Conservation (phyloP, 2,888 invertebrate genomes). For the Drosophila nr. medialis region DNA sequence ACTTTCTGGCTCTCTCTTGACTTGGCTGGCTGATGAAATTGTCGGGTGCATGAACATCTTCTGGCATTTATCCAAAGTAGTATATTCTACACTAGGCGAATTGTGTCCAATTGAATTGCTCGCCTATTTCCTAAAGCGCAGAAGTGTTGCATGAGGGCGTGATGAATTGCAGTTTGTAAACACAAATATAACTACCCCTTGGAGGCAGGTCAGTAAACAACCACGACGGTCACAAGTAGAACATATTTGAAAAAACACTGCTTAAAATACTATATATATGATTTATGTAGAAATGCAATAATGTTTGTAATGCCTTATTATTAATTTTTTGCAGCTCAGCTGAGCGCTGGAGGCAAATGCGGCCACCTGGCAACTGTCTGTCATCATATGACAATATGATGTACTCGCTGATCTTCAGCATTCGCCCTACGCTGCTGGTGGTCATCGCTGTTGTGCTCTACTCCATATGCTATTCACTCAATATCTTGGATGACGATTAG, state of each 20-base stretch:
- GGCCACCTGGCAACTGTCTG: background rate
- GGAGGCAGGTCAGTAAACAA: background rate
- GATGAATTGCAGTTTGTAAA: background rate
- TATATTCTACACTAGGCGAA: background rate
- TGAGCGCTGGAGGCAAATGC: background rate
- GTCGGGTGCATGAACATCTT: background rate
- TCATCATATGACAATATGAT: background rate
- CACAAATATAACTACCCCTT: background rate
- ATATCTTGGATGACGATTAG: background rate
- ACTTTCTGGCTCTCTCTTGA: slow-evolving; percentile 49
- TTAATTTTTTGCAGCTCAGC: background rate
- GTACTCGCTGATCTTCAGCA: background rate
- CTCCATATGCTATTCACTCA: background rate
- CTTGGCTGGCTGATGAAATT: slow-evolving; percentile 60
- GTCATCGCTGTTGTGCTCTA: slow-evolving; percentile 2
- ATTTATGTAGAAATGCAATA: background rate
- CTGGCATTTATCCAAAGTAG: slow-evolving; percentile 27
- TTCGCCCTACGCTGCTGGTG: slow-evolving; percentile 1
- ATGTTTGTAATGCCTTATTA: background rate
- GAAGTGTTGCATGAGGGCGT: background rate
- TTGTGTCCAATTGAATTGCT: background rate
- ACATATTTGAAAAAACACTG: background rate
- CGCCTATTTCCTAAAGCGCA: background rate
- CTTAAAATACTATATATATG: background rate
- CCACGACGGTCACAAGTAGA: background rate